Evolutionary conservation across 1,140 invertebrate species (phyloP).

Genomic region (Brachystomella parvula): DNA sequence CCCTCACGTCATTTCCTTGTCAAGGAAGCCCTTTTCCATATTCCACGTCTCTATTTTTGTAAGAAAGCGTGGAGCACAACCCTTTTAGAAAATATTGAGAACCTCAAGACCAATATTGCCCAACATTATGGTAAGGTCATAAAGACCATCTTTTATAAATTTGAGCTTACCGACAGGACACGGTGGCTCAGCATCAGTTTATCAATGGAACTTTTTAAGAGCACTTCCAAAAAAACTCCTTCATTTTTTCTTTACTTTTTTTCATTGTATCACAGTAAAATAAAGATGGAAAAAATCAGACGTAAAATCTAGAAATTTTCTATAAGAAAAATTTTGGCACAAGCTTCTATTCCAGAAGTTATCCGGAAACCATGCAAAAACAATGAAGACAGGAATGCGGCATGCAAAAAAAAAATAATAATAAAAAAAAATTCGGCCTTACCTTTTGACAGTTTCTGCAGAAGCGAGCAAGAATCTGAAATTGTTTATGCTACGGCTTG

Average conservation of each 20-base stretch:
- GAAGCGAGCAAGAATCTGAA: no score
- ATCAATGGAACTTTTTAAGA: conserved; percentile 1
- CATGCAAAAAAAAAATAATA: no score
- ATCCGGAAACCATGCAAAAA: no score
- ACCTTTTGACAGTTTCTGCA: no score
- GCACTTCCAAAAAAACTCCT: neutral
- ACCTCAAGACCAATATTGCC: conserved; percentile 5
- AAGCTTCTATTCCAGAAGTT: neutral
- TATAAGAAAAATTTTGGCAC: neutral
- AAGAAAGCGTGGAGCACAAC: neutral
- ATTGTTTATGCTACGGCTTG: no score
- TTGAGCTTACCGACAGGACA: neutral
- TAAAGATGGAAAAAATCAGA: neutral
- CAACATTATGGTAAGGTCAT: conserved; percentile 6
- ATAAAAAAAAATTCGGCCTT: no score
- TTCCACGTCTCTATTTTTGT: neutral
- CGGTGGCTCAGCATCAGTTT: neutral
- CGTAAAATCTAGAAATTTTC: neutral
- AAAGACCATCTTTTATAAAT: neutral
- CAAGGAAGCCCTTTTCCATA: neutral
- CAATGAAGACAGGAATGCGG: no score
- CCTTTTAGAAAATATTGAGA: neutral
- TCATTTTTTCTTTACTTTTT: neutral
- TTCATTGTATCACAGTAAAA: neutral
- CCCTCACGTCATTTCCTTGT: neutral